phyloP scores from a whole-genome alignment of 2,888 invertebrate species.

The Andrena dorsata region DNA sequence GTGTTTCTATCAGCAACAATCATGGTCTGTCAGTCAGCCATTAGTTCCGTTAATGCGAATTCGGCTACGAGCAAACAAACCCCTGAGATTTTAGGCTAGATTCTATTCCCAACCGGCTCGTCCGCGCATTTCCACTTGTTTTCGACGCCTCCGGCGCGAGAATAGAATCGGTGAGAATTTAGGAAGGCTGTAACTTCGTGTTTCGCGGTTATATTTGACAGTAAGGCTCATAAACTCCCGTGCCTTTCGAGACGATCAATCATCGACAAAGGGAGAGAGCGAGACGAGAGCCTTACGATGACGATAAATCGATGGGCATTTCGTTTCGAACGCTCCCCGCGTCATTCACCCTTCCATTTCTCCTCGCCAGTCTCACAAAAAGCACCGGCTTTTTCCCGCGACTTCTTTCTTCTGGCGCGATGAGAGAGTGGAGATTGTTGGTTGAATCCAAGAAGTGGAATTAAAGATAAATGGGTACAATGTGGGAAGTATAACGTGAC shows the following conservation, averaged over 20 bases:
- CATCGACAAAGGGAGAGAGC: slow-evolving; percentile 16
- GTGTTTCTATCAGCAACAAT: slow-evolving; percentile 13
- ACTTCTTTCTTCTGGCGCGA: too few species aligned
- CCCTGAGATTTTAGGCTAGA: slow-evolving; percentile 27
- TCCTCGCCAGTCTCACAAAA: background rate
- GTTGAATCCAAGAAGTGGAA: too few species aligned
- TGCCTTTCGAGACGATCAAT: slow-evolving; percentile 42
- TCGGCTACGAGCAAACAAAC: slow-evolving; percentile 46
- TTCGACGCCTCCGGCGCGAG: slow-evolving; percentile 26
- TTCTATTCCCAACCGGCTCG: slow-evolving; percentile 52
- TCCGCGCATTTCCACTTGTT: slow-evolving; percentile 53
- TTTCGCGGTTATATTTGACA: slow-evolving; percentile 44
- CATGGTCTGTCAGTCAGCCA: slow-evolving; percentile 24
- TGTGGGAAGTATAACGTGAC: too few species aligned
- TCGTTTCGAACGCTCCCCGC: background rate
- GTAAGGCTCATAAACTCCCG: slow-evolving; percentile 27
- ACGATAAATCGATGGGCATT: slow-evolving; percentile 43
- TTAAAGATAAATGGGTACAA: too few species aligned
- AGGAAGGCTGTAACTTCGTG: slow-evolving; percentile 34
- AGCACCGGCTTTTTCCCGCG: too few species aligned
- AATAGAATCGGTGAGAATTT: slow-evolving; percentile 51
- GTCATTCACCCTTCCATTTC: slow-evolving; percentile 5
- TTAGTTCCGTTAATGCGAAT: slow-evolving; percentile 50
- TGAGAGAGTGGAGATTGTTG: too few species aligned
- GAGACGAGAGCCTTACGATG: background rate